These are phyloP conservation scores for Tauraco hartlaubi DNA, from an alignment of 2,797 vertebrate species.

Conservation along the genomic window DNA sequence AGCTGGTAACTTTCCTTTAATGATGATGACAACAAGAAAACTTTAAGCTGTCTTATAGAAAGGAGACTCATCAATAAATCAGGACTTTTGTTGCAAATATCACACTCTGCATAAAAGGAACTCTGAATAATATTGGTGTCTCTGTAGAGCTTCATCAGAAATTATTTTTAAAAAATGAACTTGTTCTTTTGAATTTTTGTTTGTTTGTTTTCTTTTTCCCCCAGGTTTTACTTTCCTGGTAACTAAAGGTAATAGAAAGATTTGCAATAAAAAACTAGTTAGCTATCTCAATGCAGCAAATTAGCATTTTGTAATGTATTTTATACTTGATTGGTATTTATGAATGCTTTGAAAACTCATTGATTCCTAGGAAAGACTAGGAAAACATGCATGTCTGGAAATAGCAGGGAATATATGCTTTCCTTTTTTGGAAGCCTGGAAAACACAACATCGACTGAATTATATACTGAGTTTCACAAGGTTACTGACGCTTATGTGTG, in stretches of 20 bases:
- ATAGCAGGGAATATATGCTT: not conserved
- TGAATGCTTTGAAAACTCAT: not conserved
- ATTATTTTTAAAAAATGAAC: not conserved
- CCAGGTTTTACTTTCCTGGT: not conserved
- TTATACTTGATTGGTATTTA: not conserved
- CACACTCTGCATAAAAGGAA: not conserved
- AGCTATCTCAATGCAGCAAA: not conserved
- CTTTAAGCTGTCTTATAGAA: not conserved
- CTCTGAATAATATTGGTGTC: not conserved
- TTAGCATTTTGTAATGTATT: not conserved
- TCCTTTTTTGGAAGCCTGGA: not conserved
- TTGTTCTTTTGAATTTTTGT: not conserved
- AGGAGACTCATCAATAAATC: not conserved
- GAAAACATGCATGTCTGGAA: not conserved
- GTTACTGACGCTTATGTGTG: not conserved
- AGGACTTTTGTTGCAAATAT: not conserved
- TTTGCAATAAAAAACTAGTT: not conserved
- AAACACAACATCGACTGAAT: not conserved
- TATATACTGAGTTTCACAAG: not conserved
- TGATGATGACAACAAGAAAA: not conserved
- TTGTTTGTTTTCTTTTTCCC: not conserved
- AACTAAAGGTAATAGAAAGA: not conserved
- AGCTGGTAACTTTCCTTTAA: not conserved
- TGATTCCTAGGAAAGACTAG: not conserved
- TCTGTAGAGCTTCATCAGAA: not conserved